Evolutionary conservation across 2,113 vertebrate genomes (phyloP).

Genomic region (Drymodes brunneopygia): DNA sequence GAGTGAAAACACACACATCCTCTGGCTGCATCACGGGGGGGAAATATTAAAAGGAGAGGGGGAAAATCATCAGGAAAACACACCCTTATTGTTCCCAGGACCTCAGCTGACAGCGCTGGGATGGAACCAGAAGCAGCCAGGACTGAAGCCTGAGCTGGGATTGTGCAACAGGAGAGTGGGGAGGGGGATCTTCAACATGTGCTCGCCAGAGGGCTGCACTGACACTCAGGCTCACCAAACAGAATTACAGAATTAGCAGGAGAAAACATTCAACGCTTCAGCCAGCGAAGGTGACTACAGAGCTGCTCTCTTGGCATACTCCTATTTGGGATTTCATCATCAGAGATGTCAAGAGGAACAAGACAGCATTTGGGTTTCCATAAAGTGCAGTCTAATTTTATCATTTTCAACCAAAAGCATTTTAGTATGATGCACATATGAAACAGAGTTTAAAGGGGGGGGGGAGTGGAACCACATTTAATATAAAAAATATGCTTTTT

Average conservation of each 20-base stretch:
- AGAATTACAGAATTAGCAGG: not conserved
- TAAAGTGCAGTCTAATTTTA: not conserved
- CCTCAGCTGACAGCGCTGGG: not conserved
- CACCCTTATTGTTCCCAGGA: constrained; percentile 30
- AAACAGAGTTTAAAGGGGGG: not conserved
- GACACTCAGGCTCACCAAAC: not conserved
- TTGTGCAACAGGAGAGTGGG: not conserved
- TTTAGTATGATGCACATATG: not conserved
- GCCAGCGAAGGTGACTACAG: not conserved
- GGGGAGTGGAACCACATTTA: not conserved
- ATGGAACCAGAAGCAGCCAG: not conserved
- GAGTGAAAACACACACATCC: not conserved
- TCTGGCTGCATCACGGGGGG: not conserved
- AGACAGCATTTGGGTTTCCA: not conserved
- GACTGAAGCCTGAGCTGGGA: not conserved
- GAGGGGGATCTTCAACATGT: not conserved
- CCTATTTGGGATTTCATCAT: not conserved
- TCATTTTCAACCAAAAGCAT: not conserved
- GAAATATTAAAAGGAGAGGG: not conserved
- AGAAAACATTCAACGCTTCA: not conserved
- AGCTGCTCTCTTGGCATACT: not conserved
- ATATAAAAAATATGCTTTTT: not conserved
- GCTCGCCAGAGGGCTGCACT: not conserved
- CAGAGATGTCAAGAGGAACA: not conserved
- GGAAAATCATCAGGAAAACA: not conserved